phyloP scores from a whole-genome alignment of 2,113 vertebrate species.

The Bubo bubo region DNA sequence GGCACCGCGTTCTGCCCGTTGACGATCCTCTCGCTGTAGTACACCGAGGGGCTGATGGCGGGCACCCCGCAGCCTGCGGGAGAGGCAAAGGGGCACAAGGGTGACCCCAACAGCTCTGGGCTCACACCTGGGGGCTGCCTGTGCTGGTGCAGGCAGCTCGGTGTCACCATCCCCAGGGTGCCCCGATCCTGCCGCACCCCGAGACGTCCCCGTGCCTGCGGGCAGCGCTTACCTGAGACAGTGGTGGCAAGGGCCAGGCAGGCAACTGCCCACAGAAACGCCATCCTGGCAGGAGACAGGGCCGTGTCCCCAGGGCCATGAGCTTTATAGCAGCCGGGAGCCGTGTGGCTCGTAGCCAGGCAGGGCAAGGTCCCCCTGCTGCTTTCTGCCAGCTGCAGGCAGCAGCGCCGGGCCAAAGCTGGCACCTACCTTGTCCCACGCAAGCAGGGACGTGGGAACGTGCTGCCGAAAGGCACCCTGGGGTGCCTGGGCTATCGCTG shows the following conservation, averaged over 20 bases:
- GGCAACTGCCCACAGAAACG: neutral
- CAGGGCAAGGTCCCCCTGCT: neutral
- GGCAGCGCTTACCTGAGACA: neutral
- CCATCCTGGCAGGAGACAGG: neutral
- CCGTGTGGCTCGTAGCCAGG: neutral
- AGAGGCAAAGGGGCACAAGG: neutral
- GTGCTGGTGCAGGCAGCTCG: neutral
- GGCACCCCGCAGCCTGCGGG: neutral
- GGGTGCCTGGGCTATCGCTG: neutral
- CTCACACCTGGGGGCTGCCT: fast-evolving
- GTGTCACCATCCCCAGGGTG: fast-evolving
- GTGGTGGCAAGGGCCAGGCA: constrained; percentile 30
- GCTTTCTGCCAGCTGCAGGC: neutral
- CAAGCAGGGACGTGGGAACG: fast-evolving
- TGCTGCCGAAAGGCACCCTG: neutral
- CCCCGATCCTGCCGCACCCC: fast-evolving
- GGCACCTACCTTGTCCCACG: fast-evolving
- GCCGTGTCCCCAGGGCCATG: fast-evolving
- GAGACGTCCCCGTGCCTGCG: fast-evolving
- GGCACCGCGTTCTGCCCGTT: neutral
- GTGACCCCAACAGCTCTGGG: neutral
- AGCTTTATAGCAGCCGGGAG: neutral
- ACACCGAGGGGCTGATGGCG: neutral
- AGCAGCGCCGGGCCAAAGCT: fast-evolving
- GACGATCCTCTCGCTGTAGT: neutral